Evolutionary conservation across 2,113 vertebrate species (phyloP).

Genomic region (Nettapus auritus): DNA sequence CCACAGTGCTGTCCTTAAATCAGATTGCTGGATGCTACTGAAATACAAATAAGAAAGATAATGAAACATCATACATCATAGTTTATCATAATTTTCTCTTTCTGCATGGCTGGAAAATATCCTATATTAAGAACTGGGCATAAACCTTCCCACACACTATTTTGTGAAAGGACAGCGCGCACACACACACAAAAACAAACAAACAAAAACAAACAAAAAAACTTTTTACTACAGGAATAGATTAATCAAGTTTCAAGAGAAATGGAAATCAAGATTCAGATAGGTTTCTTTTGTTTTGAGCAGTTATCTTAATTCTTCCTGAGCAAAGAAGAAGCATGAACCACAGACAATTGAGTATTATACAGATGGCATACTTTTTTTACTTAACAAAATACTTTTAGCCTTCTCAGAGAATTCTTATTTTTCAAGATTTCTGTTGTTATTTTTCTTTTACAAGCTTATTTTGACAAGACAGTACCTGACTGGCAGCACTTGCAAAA

Average conservation of each 20-base stretch:
- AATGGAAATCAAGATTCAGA: not conserved
- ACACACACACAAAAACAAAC: too few relatives aligned
- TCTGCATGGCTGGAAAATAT: not conserved
- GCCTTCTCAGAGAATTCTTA: not conserved
- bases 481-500: slow-evolving; percentile 1
- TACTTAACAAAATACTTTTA: not conserved
- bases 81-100: not conserved
- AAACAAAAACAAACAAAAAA: not conserved
- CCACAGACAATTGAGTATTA: not conserved
- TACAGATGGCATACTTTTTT: not conserved
- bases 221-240: not conserved
- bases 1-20: not conserved
- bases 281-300: not conserved
- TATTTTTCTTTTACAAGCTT: not conserved
- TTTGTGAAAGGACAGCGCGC: not conserved
- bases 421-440: not conserved
- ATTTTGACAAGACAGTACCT: slow-evolving; percentile 10
- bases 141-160: not conserved
- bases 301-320: not conserved
- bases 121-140: not conserved
- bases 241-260: not conserved
- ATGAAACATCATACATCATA: not conserved
- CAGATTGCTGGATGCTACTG: not conserved
- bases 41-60: not conserved
- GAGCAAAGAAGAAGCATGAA: not conserved